phyloP scores from a whole-genome alignment of 1,140 invertebrate genomes.

The Microvelia longipes region DNA sequence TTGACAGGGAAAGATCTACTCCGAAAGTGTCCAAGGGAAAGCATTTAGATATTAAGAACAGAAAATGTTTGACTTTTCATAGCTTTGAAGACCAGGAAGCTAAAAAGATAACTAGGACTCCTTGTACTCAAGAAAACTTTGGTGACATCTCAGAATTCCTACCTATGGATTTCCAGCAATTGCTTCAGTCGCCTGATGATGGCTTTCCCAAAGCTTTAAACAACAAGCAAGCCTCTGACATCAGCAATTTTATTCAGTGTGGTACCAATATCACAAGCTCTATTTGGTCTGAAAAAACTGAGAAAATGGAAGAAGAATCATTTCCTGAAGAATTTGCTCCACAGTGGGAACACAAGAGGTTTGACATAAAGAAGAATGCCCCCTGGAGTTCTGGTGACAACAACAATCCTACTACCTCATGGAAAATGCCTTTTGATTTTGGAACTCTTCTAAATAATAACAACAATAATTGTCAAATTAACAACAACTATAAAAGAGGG shows the following conservation, averaged over 20 bases:
- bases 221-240: constrained; percentile 15
- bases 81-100: constrained; percentile 8
- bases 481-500: constrained; percentile 19
- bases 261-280: constrained; percentile 33
- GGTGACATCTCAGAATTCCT: constrained; percentile 29
- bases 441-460: neutral
- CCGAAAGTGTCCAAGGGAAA: neutral
- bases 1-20: constrained; percentile 10
- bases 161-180: constrained; percentile 39
- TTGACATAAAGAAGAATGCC: constrained; percentile 16
- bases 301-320: constrained; percentile 20
- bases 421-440: constrained; percentile 15
- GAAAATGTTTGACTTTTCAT: constrained; percentile 10
- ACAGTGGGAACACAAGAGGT: neutral
- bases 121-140: constrained; percentile 1
- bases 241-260: constrained; percentile 26
- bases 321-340: constrained; percentile 1
- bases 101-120: neutral
- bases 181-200: constrained; percentile 36
- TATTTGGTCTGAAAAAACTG: constrained; percentile 28
- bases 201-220: constrained; percentile 22
- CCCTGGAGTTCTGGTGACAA: constrained; percentile 20
- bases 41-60: constrained; percentile 5
- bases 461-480: neutral
- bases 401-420: constrained; percentile 10